A percentile compares a stretch with the other conserved stretches of the same genome.
phyloP scores from a whole-genome alignment of 1,140 invertebrate genomes.

The Drosophila murphyi region DNA sequence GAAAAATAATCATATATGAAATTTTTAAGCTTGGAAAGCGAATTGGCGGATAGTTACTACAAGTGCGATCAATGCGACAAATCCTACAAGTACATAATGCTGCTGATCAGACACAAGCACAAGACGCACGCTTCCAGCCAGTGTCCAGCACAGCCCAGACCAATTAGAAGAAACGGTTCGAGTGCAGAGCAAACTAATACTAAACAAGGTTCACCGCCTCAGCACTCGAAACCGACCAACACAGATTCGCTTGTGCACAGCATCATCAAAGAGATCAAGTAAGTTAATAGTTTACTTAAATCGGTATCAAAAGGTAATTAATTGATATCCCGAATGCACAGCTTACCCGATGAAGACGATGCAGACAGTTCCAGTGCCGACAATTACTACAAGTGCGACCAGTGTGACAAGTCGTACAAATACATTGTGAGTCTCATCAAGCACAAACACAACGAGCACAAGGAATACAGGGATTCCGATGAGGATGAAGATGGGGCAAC shows the following conservation, averaged over 20 bases:
- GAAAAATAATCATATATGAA: neutral
- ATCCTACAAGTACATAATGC: slow-evolving; percentile 65
- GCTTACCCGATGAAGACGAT: slow-evolving; percentile 64
- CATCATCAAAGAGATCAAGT: slow-evolving; percentile 58
- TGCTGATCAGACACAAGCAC: slow-evolving; percentile 58
- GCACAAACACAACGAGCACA: slow-evolving; percentile 63
- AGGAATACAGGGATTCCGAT: slow-evolving; percentile 24
- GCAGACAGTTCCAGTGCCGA: slow-evolving; percentile 31
- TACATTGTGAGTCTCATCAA: slow-evolving; percentile 70
- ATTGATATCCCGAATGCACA: neutral
- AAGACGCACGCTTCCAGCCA: slow-evolving; percentile 45
- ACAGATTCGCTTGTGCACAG: slow-evolving; percentile 63
- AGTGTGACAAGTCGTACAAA: slow-evolving; percentile 64
- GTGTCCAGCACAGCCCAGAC: slow-evolving; percentile 12
- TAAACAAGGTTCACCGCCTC: slow-evolving; percentile 6
- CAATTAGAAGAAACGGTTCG: slow-evolving; percentile 24
- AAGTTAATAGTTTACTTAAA: slow-evolving; percentile 8
- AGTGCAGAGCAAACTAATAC: neutral
- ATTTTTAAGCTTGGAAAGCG: slow-evolving; percentile 10
- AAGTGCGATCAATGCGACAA: slow-evolving; percentile 71
- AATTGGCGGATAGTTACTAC: slow-evolving; percentile 58
- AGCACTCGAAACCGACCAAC: slow-evolving; percentile 11
- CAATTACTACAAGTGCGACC: slow-evolving; percentile 70
- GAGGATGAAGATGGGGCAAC: slow-evolving; percentile 39
- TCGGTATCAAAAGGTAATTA: neutral